phyloP scores from a whole-genome alignment of 2,888 invertebrate species.

The Imbricaverruca yamaguchii region DNA sequence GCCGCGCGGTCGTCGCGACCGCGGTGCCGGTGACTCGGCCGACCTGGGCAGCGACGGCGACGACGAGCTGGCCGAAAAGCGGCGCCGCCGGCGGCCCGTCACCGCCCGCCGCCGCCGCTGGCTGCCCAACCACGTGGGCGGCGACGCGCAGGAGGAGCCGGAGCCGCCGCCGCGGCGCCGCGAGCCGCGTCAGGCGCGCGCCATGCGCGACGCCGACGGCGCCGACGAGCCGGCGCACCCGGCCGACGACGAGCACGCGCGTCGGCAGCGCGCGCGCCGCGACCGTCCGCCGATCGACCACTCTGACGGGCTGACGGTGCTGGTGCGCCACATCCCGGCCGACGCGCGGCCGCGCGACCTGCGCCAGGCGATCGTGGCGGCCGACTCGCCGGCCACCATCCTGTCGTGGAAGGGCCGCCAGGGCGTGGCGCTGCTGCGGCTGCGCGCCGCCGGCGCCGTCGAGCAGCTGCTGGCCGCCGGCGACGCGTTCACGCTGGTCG shows the following conservation, averaged over 20 bases:
- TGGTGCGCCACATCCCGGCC: slow-evolving; percentile 1
- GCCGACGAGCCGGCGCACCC: neutral
- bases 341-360: slow-evolving; percentile 17
- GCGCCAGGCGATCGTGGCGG: slow-evolving; percentile 9
- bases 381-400: slow-evolving; percentile 16
- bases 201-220: neutral
- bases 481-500: neutral
- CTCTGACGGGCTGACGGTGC: slow-evolving; percentile 12
- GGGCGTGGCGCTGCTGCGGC: slow-evolving; percentile 13
- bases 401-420: slow-evolving; percentile 18
- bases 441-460: neutral
- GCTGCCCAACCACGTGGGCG: neutral
- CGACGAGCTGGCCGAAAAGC: neutral
- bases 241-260: neutral
- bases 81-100: neutral
- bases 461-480: neutral
- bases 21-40: slow-evolving; percentile 1
- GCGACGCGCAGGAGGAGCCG: slow-evolving; percentile 16
- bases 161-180: slow-evolving; percentile 4
- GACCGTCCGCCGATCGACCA: slow-evolving; percentile 14
- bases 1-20: neutral
- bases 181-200: neutral
- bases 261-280: neutral
- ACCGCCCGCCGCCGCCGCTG: neutral
- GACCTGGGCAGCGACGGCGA: neutral